Percentiles rank a stretch among this genome's conserved stretches.
Evolutionary conservation across 1,140 invertebrate species (phyloP).

Genomic region (Copidosoma floridanum): DNA sequence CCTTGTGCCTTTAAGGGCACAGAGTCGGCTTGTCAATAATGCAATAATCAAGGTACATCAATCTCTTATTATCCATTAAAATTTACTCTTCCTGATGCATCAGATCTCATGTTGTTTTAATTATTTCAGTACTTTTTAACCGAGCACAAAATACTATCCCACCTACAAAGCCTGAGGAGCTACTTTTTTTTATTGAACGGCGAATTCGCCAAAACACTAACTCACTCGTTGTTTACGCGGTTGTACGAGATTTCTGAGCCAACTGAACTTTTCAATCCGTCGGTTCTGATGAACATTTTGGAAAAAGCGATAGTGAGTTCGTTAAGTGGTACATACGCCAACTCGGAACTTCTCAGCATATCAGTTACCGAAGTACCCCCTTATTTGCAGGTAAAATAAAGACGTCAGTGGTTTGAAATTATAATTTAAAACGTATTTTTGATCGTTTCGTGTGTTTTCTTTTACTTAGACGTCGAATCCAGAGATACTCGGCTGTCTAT

Average conservation of each 20-base stretch:
- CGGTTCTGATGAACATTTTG: constrained; percentile 65
- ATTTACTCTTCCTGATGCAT: not conserved
- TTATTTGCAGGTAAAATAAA: constrained; percentile 46
- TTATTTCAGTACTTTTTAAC: constrained; percentile 59
- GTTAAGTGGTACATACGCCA: constrained; percentile 42
- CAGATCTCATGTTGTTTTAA: not conserved
- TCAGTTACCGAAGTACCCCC: constrained; percentile 41
- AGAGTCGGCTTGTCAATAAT: constrained; percentile 67
- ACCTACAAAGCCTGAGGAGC: constrained; percentile 68
- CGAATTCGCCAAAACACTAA: constrained; percentile 70
- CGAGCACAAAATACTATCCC: constrained; percentile 66
- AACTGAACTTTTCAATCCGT: constrained; percentile 66
- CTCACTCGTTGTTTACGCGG: constrained; percentile 64
- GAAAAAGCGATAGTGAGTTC: constrained; percentile 61
- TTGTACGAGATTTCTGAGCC: constrained; percentile 64
- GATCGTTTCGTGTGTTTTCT: too few species aligned
- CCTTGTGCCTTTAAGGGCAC: constrained; percentile 65
- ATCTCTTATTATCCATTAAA: not conserved
- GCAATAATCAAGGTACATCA: constrained; percentile 61
- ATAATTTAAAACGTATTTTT: too few species aligned
- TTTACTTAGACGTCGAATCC: constrained; percentile 59
- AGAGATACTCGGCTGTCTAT: constrained; percentile 65
- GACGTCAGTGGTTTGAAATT: too few species aligned
- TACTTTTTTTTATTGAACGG: constrained; percentile 77
- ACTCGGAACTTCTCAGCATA: constrained; percentile 46